phyloP scores from a whole-genome alignment of 2,888 invertebrate genomes.

The Amiota mariae region DNA sequence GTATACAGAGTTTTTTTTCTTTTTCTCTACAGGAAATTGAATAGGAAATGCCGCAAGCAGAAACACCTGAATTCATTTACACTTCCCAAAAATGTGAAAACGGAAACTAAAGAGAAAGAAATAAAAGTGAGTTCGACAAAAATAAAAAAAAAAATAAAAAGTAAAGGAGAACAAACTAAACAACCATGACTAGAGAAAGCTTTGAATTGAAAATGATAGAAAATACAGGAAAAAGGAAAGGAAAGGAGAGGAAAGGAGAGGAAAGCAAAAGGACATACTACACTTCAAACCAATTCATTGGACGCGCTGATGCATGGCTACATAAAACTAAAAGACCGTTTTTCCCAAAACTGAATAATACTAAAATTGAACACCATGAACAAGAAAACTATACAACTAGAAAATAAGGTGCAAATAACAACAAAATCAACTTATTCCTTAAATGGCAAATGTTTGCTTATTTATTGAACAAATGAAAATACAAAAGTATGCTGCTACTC shows the following conservation, averaged over 20 bases:
- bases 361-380: too few relatives aligned
- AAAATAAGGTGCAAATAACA: too few relatives aligned
- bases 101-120: neutral
- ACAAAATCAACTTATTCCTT: too few relatives aligned
- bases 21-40: conserved; percentile 14
- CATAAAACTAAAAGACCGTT: neutral
- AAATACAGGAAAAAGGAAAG: too few relatives aligned
- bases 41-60: conserved; percentile 25
- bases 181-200: conserved; percentile 21
- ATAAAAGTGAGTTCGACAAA: neutral
- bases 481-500: too few relatives aligned
- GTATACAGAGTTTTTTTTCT: neutral
- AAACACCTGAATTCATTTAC: conserved; percentile 18
- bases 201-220: neutral
- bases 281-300: neutral
- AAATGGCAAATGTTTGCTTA: too few relatives aligned
- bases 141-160: neutral
- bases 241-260: too few relatives aligned
- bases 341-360: neutral
- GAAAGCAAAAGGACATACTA: too few relatives aligned
- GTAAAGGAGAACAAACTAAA: conserved; percentile 14
- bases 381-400: too few relatives aligned
- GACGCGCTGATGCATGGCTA: conserved; percentile 3
- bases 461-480: too few relatives aligned
- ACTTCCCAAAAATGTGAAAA: neutral